phyloP scores from a whole-genome alignment of 2,113 vertebrate genomes.

The Lamprotornis superbus region DNA sequence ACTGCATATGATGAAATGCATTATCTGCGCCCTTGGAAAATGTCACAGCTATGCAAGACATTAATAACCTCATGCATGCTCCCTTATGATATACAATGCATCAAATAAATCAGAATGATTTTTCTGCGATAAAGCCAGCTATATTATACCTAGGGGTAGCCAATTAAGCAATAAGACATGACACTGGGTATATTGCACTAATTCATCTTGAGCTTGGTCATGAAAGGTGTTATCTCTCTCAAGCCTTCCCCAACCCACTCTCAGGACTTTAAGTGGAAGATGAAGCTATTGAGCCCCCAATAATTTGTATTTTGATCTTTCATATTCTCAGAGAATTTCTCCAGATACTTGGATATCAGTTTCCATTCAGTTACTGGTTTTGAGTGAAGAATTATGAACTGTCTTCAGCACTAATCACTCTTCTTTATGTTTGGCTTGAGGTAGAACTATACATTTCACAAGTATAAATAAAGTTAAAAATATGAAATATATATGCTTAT shows the following conservation, averaged over 20 bases:
- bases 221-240: neutral
- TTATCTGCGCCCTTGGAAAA: slow-evolving; percentile 15
- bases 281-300: neutral
- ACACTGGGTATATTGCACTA: slow-evolving; percentile 31
- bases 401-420: neutral
- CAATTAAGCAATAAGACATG: slow-evolving; percentile 53
- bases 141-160: slow-evolving; percentile 34
- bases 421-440: neutral
- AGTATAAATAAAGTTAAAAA: neutral
- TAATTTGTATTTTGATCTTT: neutral
- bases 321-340: neutral
- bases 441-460: neutral
- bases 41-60: slow-evolving; percentile 16
- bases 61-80: slow-evolving; percentile 23
- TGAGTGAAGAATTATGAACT: neutral
- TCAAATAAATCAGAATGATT: slow-evolving; percentile 52
- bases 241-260: neutral
- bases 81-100: slow-evolving; percentile 25
- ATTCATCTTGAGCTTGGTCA: slow-evolving; percentile 34
- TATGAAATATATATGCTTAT: neutral
- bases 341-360: neutral
- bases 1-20: neutral
- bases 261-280: neutral
- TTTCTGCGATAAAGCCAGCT: slow-evolving; percentile 39
- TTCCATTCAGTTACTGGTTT: neutral